Conservation (phyloP, 2,797 vertebrate genomes). For the Rhinichthys osculus region DNA sequence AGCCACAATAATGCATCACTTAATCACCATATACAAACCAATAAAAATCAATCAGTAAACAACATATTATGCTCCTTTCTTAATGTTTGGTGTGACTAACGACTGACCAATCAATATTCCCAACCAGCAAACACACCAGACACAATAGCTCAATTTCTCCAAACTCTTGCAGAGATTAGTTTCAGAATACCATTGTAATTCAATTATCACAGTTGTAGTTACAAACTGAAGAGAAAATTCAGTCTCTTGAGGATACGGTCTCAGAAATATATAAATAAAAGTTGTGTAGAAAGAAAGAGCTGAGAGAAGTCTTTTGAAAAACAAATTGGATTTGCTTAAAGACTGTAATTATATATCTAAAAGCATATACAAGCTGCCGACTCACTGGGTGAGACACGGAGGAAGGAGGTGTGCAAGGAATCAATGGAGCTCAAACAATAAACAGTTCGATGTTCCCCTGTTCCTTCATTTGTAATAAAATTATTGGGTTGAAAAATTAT, state of each 20-base stretch:
- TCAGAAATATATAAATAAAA: conserved; percentile 8
- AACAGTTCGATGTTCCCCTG: background rate
- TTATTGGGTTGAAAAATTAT: background rate
- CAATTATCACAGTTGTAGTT: conserved; percentile 11
- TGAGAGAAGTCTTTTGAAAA: conserved; percentile 40
- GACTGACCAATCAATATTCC: background rate
- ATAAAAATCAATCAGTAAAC: background rate
- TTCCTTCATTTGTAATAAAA: background rate
- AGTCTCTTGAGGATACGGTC: background rate
- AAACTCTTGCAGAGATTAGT: background rate
- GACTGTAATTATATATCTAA: conserved; percentile 52
- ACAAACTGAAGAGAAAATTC: conserved; percentile 22
- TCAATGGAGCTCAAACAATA: conserved; percentile 3
- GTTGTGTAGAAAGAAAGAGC: conserved; percentile 10
- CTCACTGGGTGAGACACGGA: background rate
- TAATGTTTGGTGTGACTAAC: background rate
- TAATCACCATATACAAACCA: background rate
- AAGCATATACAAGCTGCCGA: conserved; percentile 22
- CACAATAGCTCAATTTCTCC: background rate
- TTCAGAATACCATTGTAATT: conserved; percentile 19
- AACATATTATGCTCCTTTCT: background rate
- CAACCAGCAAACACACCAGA: background rate
- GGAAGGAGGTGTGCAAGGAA: conserved; percentile 7
- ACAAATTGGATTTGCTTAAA: conserved; percentile 50
- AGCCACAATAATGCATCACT: background rate